These are phyloP conservation scores for Colostygia pectinataria DNA, from an alignment of 2,888 invertebrate genomes.

Conservation along the genomic window DNA sequence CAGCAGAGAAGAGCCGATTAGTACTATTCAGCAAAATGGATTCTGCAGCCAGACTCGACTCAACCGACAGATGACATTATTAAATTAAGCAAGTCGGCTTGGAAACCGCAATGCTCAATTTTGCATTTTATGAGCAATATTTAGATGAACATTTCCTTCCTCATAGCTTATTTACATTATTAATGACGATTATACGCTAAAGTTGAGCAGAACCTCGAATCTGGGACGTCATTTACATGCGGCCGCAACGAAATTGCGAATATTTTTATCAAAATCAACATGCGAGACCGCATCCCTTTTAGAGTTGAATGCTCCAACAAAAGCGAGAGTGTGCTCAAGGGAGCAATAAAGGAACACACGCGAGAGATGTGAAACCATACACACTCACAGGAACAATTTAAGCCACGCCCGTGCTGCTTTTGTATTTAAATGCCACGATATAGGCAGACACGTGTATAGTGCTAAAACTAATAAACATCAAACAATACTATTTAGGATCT, in stretches of 20 bases:
- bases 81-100: slow-evolving; percentile 33
- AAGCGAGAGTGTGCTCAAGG: slow-evolving; percentile 45
- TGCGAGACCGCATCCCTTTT: slow-evolving; percentile 40
- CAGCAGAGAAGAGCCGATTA: slow-evolving; percentile 26
- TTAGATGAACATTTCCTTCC: slow-evolving; percentile 17
- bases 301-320: slow-evolving; percentile 38
- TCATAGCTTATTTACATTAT: slow-evolving; percentile 9
- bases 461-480: slow-evolving; percentile 1
- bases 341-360: slow-evolving; percentile 40
- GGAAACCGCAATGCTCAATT: slow-evolving; percentile 29
- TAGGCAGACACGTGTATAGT: background rate
- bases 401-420: slow-evolving; percentile 3
- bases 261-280: slow-evolving; percentile 20
- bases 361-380: slow-evolving; percentile 35
- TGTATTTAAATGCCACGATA: background rate
- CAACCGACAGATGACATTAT: slow-evolving; percentile 33
- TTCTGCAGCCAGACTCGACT: slow-evolving; percentile 34
- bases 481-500: slow-evolving; percentile 2
- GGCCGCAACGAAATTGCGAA: slow-evolving; percentile 5
- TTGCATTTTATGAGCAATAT: slow-evolving; percentile 18
- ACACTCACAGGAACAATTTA: slow-evolving; percentile 29
- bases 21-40: slow-evolving; percentile 38
- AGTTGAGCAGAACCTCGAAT: background rate
- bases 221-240: background rate
- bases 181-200: background rate